phyloP scores from a whole-genome alignment of 1,140 invertebrate genomes.

The Aphaenogaster floridana region DNA sequence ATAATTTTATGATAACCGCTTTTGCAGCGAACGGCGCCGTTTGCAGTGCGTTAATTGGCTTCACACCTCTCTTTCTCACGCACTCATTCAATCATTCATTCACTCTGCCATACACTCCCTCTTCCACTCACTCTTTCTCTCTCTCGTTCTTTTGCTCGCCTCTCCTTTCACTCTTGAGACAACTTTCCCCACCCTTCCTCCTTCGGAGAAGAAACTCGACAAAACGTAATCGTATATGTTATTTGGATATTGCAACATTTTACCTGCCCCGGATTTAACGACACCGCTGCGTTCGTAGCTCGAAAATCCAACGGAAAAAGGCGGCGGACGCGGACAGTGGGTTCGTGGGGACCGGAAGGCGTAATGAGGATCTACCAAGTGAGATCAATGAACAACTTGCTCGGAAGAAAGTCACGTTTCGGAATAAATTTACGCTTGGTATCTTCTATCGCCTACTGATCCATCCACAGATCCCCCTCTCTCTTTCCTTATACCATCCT shows the following conservation, averaged over 20 bases:
- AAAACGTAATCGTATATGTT: constrained; percentile 66
- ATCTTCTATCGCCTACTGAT: neutral
- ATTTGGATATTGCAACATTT: constrained; percentile 84
- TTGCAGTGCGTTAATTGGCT: constrained; percentile 39
- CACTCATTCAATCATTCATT: neutral
- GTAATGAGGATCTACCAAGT: constrained; percentile 39
- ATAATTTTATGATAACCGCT: constrained; percentile 12
- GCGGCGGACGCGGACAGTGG: constrained; percentile 6
- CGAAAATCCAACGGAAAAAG: neutral
- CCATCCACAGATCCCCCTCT: neutral
- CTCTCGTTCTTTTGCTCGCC: neutral
- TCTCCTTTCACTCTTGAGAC: constrained; percentile 71
- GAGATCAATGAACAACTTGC: constrained; percentile 70
- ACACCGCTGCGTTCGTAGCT: constrained; percentile 41
- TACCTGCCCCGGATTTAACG: constrained; percentile 74
- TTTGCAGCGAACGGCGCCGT: constrained; percentile 23
- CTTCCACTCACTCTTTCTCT: neutral
- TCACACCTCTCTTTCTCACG: constrained; percentile 20
- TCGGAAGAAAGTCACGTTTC: constrained; percentile 62
- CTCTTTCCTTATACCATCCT: neutral
- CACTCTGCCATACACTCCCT: neutral
- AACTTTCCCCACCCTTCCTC: constrained; percentile 63
- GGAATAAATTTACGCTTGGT: constrained; percentile 63
- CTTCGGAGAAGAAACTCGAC: constrained; percentile 52
- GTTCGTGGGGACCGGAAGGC: neutral